Evolutionary conservation across 2,888 invertebrate species (phyloP).

Genomic region (Trichogramma dendrolimi): DNA sequence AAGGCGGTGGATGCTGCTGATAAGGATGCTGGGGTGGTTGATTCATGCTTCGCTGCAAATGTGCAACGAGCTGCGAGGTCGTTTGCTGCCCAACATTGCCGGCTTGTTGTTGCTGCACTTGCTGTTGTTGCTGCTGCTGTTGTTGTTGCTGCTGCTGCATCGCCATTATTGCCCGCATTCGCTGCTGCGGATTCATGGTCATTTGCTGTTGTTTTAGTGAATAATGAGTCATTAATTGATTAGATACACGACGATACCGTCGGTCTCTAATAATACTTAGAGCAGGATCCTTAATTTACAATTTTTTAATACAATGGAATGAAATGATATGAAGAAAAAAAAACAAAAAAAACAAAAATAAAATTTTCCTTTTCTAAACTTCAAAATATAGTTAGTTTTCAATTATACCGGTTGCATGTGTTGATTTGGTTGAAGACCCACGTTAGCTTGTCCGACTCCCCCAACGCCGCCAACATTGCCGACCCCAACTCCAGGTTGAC

Average conservation of each 20-base stretch:
- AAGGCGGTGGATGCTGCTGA: constrained; percentile 60
- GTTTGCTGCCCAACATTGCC: constrained; percentile 52
- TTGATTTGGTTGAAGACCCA: constrained; percentile 57
- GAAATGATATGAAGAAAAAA: neutral
- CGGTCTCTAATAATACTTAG: too few species aligned
- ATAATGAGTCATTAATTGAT: neutral
- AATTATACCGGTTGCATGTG: constrained; percentile 60
- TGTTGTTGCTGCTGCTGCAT: constrained; percentile 49
- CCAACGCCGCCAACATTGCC: constrained; percentile 40
- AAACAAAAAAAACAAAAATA: neutral
- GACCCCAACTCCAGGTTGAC: constrained; percentile 44
- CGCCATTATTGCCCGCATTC: constrained; percentile 69
- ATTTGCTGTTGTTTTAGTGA: constrained; percentile 34
- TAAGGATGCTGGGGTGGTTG: constrained; percentile 55
- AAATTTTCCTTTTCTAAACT: neutral
- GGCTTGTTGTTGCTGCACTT: constrained; percentile 51
- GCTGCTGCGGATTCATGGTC: constrained; percentile 56
- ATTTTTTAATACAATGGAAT: neutral
- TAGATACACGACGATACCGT: too few species aligned
- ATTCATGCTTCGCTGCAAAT: constrained; percentile 62
- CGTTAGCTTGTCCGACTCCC: constrained; percentile 44
- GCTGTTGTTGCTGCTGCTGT: constrained; percentile 54
- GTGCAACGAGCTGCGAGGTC: constrained; percentile 63
- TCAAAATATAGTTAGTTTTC: neutral
- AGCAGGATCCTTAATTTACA: too few species aligned